Evolutionary conservation across 2,113 vertebrate genomes (phyloP).

Genomic region (Sebastes fasciatus): DNA sequence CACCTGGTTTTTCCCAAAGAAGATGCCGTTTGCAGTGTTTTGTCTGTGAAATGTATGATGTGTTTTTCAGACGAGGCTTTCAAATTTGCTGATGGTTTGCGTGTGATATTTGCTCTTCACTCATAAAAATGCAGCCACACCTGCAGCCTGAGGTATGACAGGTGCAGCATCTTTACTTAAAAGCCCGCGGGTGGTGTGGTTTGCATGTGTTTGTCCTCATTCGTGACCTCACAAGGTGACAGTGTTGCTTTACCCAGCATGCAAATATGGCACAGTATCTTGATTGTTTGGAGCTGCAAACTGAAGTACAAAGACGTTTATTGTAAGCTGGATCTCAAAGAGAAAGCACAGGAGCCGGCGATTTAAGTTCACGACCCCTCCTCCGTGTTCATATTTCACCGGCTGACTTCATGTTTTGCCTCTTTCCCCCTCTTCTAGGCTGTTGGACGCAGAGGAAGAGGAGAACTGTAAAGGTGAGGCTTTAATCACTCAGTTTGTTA

Average conservation of each 20-base stretch:
- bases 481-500: not conserved
- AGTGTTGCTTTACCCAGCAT: conserved; percentile 45
- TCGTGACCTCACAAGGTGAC: not conserved
- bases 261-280: conserved; percentile 54
- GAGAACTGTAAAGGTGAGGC: conserved; percentile 73
- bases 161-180: conserved; percentile 23
- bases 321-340: conserved; percentile 14
- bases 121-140: not conserved
- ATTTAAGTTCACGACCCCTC: not conserved
- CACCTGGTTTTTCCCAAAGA: conserved; percentile 1
- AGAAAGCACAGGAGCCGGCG: not conserved
- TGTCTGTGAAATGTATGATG: not conserved
- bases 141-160: not conserved
- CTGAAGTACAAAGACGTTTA: conserved; percentile 10
- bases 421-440: conserved; percentile 56
- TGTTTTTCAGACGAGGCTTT: not conserved
- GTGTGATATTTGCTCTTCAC: not conserved
- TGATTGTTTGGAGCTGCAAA: conserved; percentile 8
- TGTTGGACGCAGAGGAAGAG: conserved; percentile 69
- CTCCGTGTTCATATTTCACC: conserved; percentile 18
- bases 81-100: not conserved
- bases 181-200: not conserved
- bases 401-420: conserved; percentile 29
- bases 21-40: conserved; percentile 30
- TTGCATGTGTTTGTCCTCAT: conserved; percentile 64